phyloP scores from a whole-genome alignment of 2,797 vertebrate species.

The Lacerta agilis region DNA sequence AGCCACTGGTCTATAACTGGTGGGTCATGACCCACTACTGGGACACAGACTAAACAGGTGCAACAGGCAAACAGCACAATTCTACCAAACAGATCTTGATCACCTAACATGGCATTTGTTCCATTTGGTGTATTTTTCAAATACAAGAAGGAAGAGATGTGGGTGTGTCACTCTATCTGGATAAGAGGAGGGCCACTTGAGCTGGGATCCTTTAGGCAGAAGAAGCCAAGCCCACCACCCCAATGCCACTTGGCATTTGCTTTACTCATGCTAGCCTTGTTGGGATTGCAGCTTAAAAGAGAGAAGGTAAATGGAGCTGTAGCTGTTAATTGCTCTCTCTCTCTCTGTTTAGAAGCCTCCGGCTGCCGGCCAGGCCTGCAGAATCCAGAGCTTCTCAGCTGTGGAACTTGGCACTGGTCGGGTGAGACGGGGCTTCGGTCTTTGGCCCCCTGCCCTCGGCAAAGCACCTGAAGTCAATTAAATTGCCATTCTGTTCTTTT shows the following conservation, averaged over 20 bases:
- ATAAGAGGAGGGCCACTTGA: too few relatives aligned
- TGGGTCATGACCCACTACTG: too few relatives aligned
- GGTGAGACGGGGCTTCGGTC: neutral
- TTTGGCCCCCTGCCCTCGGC: neutral
- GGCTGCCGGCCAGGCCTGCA: neutral
- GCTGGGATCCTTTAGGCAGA: neutral
- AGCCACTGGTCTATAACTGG: too few relatives aligned
- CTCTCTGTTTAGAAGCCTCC: neutral
- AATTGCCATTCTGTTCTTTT: conserved; percentile 4
- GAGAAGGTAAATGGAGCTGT: neutral
- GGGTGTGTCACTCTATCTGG: too few relatives aligned
- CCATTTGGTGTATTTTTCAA: too few relatives aligned
- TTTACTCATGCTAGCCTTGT: too few relatives aligned
- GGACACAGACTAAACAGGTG: too few relatives aligned
- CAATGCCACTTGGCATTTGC: neutral
- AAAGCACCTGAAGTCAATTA: conserved; percentile 18
- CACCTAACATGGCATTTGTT: too few relatives aligned
- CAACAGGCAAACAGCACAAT: too few relatives aligned
- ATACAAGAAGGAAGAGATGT: neutral
- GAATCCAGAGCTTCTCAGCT: conserved; percentile 9
- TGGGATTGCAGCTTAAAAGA: neutral
- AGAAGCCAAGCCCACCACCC: too few relatives aligned
- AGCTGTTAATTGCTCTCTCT: neutral
- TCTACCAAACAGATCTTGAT: too few relatives aligned
- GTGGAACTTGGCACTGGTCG: conserved; percentile 5